Base-by-base conservation (phyloP, 2,113 vertebrate genomes). In the Toxotes chatareus region DNA sequence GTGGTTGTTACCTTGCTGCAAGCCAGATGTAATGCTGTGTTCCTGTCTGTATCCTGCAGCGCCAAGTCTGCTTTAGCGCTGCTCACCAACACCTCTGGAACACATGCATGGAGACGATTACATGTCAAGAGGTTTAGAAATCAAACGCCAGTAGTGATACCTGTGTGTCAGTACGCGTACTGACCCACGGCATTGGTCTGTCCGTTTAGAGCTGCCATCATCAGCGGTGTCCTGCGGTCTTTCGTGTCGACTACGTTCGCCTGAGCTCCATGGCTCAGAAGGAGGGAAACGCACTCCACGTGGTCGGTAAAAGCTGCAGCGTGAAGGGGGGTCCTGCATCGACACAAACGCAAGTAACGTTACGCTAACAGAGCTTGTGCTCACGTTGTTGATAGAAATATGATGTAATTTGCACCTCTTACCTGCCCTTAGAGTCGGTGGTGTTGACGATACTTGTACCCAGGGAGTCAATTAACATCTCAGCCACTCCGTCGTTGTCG, bases 201-300 rank as follows among this genome's bases (percentile, higher is more conserved):
- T 78, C 98, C 98, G 10, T 98, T 98, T 79, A 98, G 96, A 76
- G 98, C 97, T 34, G 98, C 98, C 98, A 99, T 99, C 98, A 99
- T 99, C 73, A 99, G 95, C 10, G 98, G 97, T 0, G 98, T 99
- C 88, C 97, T 97, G 79, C 95, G 95, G 46, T 93, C 93, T 82
- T 85, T 80, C 9, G 94, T 93, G 92, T 99, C 98, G 4, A 94
- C 88, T 49, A 94, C 88, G 47, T 99, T 98, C 34, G 96, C 96
- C 91, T 97, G 96, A 82, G 98, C 98, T 7, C 96, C 96, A 84
- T 99, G 98, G 83, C 96, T 96, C 89, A 99, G 96, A 64, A 99
- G 95, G 83, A 99, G 95, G 88, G 98, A 97, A 76, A 99, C 92
- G 70, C 98, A 99, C 92, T 99, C 98, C 53, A 98, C 96, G 0